Base-by-base conservation (phyloP, 2,113 vertebrate genomes). In the Laticauda colubrina region DNA sequence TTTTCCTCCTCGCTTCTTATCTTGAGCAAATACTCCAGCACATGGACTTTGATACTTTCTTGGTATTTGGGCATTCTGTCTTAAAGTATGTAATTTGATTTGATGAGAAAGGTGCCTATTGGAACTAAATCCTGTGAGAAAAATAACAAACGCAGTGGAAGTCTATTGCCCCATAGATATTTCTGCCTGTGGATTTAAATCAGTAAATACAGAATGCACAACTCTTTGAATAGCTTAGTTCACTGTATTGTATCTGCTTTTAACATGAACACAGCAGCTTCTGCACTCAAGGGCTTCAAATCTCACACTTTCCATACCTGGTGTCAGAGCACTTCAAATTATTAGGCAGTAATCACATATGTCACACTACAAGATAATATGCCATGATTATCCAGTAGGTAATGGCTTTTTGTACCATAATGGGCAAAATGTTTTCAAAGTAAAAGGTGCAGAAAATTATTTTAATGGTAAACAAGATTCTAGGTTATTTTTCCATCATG, bases 241-340 rank as follows among this genome's bases (percentile, higher is more conserved):
- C 43, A 88, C 45, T 43, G 15, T 53, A 91, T 85, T 53, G 54
- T n/a, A 81, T 88, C 26, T 91, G 45, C 53, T 91, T 57, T 75
- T 53, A 81, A 57, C 34, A 88, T 85, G 59, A 93, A 81, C 59
- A 6, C 85, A 48, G 87, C 54, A 61, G 39, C n/a, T 85, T 85
- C 86, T 61, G 23, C 18, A 45, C 53, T 89, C 43, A 89, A 91
- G 20, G 55, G 15, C 10, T 10, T 43, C 64, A 55, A 93, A 53
- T 89, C 91, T 89, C 87, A 86, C 93, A 43, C 53, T 89, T 93
- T 93, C 85, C 91, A 45, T 64, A 91, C 55, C 55, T 89, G 69
- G 29, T 34, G 85, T 61, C 90, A 75, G 3, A 57, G 10, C 20
- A 57, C 24, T 75, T 56, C 88, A 45, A 81, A 88, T 88, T 88